Evolutionary conservation across 2,113 vertebrate species (phyloP), one percentile per base, ranked within the genome.

Genomic region (Zosterops japonicus): DNA sequence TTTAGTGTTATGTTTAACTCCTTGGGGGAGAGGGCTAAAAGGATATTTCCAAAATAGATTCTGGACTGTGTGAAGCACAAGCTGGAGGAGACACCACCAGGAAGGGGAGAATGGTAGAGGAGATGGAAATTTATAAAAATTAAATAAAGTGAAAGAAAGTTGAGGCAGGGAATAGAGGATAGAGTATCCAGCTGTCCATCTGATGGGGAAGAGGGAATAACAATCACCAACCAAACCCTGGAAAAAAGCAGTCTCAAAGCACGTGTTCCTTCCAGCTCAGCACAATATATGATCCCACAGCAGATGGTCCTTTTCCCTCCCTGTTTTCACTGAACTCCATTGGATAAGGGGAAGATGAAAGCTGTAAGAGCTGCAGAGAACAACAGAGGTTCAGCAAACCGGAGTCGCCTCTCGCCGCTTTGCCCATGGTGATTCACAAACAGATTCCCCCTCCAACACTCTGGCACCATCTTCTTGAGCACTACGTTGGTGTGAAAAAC

Each of bases 391-490:
- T 89, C 25, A 72, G 15, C 56, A 76, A 79, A 74, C 9, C 0
- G 0, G 24, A 76, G 31, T 11, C 4, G 0, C 21, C 24, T 7
- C 27, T 67, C 53, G 13, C 4, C 4, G 1, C n/a, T 83, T 67
- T 79, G 23, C 19, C 55, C 8, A 1, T 36, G 33, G 8, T 42
- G 18, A 24, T 83, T 53, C 31, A 33, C 9, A 3, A 57, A 28
- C 14, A 67, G 15, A 11, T 39, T 81, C 83, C 33, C 31, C 5
- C 3, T 52, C 39, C 14, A 65, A 12, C n/a, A 36, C 21, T 61
- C n/a, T 24, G 57, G 6, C 21, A 10, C 12, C 49, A 12, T 28
- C 8, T 55, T 13, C 47, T 44, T 74, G 17, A 53, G n/a, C 16
- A 47, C 14, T 47, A 14, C 0, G 1, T 13, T 31, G 31, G 12